Evolutionary conservation across 2,888 invertebrate genomes (phyloP).

Genomic region (Dinocampus coccinellae): DNA sequence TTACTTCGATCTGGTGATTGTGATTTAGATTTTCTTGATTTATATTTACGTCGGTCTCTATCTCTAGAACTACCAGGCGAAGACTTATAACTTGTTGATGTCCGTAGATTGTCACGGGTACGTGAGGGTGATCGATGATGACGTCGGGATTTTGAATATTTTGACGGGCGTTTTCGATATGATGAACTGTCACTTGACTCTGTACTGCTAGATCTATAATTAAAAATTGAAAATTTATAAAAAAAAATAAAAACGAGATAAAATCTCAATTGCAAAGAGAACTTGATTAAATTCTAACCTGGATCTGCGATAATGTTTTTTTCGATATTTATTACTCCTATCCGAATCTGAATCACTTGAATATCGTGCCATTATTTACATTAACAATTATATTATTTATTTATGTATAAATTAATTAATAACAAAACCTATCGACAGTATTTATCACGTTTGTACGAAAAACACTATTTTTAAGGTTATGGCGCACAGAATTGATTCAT

Average conservation of each 20-base stretch:
- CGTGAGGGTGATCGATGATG: constrained; percentile 61
- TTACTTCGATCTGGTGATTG: constrained; percentile 56
- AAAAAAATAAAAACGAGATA: background rate
- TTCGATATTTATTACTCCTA: constrained; percentile 58
- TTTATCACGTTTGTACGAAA: background rate
- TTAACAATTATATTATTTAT: background rate
- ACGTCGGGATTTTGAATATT: constrained; percentile 59
- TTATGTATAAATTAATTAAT: background rate
- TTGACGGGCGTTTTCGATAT: constrained; percentile 58
- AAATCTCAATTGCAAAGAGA: background rate
- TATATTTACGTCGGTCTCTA: constrained; percentile 57
- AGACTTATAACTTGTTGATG: constrained; percentile 58
- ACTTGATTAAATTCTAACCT: constrained; percentile 9
- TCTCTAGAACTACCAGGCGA: constrained; percentile 60
- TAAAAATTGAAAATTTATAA: constrained; percentile 17
- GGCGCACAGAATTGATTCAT: no score
- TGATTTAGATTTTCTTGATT: constrained; percentile 57
- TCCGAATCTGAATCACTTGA: constrained; percentile 66
- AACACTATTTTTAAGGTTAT: background rate
- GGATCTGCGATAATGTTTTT: constrained; percentile 54
- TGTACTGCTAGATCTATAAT: constrained; percentile 58
- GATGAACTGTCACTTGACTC: constrained; percentile 61
- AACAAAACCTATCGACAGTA: background rate
- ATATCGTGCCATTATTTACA: constrained; percentile 59
- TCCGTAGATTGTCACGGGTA: constrained; percentile 56